A percentile compares a stretch with the other conserved stretches of the same genome.
Conservation (phyloP, 2,113 vertebrate species). For the Podarcis cretensis region DNA sequence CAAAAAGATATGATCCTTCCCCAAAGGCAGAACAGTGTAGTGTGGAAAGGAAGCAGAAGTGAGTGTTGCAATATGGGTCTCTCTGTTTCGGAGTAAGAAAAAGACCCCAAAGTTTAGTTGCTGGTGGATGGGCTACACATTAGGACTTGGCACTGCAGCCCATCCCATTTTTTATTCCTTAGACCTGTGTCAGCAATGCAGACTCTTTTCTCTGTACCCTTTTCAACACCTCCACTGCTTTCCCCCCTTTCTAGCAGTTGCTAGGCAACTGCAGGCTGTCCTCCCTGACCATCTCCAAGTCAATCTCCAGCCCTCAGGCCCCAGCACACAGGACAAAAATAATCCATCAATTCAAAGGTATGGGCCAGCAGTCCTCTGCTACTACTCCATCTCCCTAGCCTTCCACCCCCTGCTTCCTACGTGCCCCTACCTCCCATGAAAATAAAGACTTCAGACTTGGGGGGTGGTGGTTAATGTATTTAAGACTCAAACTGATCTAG, state of each 20-base stretch:
- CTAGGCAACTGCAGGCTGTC: conserved; percentile 26
- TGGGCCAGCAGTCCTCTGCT: neutral
- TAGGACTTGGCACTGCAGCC: neutral
- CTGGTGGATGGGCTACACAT: neutral
- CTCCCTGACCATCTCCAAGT: conserved; percentile 21
- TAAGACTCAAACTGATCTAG: neutral
- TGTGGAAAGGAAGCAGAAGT: neutral
- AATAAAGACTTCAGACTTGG: neutral
- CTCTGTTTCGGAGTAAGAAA: neutral
- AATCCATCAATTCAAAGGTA: neutral
- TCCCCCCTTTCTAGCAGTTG: neutral
- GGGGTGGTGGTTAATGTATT: neutral
- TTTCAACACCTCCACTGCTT: neutral
- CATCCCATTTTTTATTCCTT: neutral
- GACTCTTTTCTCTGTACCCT: neutral
- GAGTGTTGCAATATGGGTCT: neutral
- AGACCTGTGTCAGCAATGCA: neutral
- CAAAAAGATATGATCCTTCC: neutral
- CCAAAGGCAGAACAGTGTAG: neutral
- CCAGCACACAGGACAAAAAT: conserved; percentile 19
- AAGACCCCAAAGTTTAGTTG: neutral
- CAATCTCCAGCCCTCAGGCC: neutral
- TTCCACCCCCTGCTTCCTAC: neutral
- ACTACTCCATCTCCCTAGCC: neutral
- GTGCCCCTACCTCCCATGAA: neutral